These are phyloP conservation scores for Mycteria americana DNA, from an alignment of 2,797 vertebrate genomes.

Conservation along the genomic window DNA sequence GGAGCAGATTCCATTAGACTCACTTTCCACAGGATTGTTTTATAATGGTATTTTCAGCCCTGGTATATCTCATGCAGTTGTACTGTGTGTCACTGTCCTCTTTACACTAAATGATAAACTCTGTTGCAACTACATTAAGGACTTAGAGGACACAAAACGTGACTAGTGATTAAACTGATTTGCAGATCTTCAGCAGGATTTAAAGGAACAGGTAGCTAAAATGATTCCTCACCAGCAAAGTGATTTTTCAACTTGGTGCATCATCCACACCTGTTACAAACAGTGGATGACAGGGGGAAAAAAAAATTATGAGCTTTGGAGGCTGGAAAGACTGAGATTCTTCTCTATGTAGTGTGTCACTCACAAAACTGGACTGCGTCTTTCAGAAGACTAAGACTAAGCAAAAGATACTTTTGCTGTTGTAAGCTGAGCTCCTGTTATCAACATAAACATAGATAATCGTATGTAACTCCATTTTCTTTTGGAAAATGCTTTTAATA, in stretches of 20 bases:
- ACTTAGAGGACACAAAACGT: neutral
- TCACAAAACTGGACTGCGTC: neutral
- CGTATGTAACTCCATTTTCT: neutral
- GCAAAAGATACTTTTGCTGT: neutral
- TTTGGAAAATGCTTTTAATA: neutral
- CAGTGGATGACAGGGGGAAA: neutral
- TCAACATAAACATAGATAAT: neutral
- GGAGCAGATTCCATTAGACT: neutral
- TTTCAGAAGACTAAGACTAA: neutral
- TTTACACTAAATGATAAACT: neutral
- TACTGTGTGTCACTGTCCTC: neutral
- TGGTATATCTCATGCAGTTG: neutral
- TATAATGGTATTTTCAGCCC: neutral
- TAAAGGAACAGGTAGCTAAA: neutral
- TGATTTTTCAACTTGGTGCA: neutral
- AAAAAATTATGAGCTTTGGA: neutral
- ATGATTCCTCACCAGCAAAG: neutral
- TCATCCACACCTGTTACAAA: neutral
- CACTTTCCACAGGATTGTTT: neutral
- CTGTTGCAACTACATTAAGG: accelerated
- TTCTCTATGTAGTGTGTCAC: no score
- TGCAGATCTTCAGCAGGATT: neutral
- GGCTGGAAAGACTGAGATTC: neutral
- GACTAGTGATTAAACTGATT: neutral
- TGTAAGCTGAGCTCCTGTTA: neutral